phyloP scores from a whole-genome alignment of 2,888 invertebrate species.

The Pristionchus arcanus region DNA sequence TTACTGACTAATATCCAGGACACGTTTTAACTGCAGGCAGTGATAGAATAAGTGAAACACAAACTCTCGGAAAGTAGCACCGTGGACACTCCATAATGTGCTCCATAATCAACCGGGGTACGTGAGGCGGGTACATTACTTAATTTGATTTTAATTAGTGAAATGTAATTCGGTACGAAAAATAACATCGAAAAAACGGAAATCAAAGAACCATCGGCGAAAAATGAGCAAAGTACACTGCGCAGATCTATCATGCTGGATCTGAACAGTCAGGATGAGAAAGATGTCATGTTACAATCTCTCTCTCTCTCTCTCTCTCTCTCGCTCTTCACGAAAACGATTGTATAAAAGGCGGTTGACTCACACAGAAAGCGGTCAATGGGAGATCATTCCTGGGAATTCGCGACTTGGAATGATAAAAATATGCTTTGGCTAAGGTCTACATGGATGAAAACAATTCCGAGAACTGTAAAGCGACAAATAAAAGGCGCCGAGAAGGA shows the following conservation, averaged over 20 bases:
- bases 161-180: not conserved
- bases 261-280: not conserved
- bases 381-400: not conserved
- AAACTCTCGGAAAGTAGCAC: slow-evolving; percentile 21
- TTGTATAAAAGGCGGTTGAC: slow-evolving; percentile 1
- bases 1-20: too few relatives aligned
- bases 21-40: too few relatives aligned
- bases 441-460: not conserved
- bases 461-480: not conserved
- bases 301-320: not conserved
- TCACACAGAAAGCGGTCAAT: not conserved
- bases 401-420: not conserved
- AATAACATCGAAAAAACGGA: not conserved
- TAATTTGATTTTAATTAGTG: not conserved
- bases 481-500: not conserved
- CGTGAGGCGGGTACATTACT: slow-evolving; percentile 36
- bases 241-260: not conserved
- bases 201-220: not conserved
- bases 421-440: not conserved
- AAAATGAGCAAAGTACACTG: not conserved
- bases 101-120: not conserved
- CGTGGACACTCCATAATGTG: not conserved
- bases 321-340: not conserved
- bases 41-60: not conserved
- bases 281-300: not conserved